Evolutionary conservation across 2,113 vertebrate genomes (phyloP).

Genomic region (Orthonyx spaldingii): DNA sequence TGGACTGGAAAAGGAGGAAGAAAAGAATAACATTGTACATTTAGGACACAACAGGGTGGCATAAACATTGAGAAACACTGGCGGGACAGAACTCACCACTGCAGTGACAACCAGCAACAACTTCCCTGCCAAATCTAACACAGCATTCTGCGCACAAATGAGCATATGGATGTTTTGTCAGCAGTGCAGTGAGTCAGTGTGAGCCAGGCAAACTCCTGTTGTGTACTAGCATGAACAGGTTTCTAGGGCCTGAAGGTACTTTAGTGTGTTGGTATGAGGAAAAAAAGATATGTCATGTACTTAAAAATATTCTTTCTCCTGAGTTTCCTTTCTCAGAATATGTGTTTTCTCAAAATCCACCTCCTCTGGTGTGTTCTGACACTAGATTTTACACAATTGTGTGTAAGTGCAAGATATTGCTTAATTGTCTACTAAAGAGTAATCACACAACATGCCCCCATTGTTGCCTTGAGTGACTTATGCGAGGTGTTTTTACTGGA

Average conservation of each 20-base stretch:
- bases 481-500: background rate
- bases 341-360: background rate
- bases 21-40: background rate
- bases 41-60: background rate
- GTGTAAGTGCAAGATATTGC: background rate
- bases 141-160: background rate
- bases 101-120: background rate
- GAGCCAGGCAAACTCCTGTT: background rate
- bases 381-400: background rate
- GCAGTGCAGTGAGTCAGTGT: background rate
- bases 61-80: background rate
- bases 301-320: background rate
- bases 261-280: background rate
- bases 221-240: background rate
- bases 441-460: background rate
- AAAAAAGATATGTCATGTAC: background rate
- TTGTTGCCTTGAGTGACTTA: background rate
- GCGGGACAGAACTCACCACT: background rate
- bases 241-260: background rate
- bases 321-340: background rate
- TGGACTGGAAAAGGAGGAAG: background rate
- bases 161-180: constrained; percentile 26
- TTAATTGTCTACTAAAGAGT: background rate
- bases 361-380: background rate
- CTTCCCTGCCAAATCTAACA: background rate